Conservation (phyloP, 2,797 vertebrate genomes). For the Sebastes goodei region DNA sequence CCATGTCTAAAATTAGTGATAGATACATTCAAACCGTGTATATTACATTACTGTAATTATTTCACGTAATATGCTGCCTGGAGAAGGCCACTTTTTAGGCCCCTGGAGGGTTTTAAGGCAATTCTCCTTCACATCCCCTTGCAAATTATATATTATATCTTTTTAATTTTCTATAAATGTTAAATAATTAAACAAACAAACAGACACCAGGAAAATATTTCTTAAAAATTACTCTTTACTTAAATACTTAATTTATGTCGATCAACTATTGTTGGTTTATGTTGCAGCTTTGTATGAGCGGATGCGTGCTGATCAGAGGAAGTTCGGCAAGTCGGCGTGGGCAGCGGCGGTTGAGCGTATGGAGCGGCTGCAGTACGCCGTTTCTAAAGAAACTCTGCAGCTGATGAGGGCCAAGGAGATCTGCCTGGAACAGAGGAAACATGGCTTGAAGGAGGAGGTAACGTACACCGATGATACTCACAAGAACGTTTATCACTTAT, state of each 20-base stretch:
- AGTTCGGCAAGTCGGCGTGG: slow-evolving; percentile 96
- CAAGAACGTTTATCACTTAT: background rate
- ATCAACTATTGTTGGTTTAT: background rate
- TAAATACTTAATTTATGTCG: too few species aligned
- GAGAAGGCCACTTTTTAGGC: too few species aligned
- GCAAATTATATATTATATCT: too few species aligned
- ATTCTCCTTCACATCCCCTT: too few species aligned
- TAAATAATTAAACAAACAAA: too few species aligned
- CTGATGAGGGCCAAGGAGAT: slow-evolving; percentile 98
- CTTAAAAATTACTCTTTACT: too few species aligned
- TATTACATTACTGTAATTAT: background rate
- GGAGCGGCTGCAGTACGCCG: slow-evolving; percentile 93
- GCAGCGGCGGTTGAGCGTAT: slow-evolving; percentile 93
- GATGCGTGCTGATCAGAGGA: slow-evolving; percentile 95
- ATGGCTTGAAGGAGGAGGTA: slow-evolving; percentile 93
- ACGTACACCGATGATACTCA: background rate
- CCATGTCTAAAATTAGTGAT: background rate
- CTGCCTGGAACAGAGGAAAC: slow-evolving; percentile 95
- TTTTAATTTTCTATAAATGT: too few species aligned
- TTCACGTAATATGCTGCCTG: too few species aligned
- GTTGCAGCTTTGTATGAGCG: slow-evolving; percentile 90
- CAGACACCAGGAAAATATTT: too few species aligned
- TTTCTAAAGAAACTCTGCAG: slow-evolving; percentile 96
- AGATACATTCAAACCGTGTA: background rate
- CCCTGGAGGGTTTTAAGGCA: too few species aligned